phyloP scores from a whole-genome alignment of 2,113 vertebrate species.

The Gallinago jamesoni region DNA sequence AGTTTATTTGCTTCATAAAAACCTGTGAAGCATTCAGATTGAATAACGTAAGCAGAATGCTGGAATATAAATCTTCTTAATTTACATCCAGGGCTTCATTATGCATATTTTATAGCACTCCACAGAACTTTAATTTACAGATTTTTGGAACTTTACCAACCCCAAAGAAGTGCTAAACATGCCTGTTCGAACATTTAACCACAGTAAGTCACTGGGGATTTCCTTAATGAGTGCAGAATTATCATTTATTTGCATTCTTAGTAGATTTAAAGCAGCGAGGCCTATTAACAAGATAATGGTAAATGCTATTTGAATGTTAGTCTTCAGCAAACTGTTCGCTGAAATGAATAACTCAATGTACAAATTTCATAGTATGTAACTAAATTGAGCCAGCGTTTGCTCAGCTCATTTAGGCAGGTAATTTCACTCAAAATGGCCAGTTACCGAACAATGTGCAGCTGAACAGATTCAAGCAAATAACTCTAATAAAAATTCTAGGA shows the following conservation, averaged over 20 bases:
- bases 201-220: conserved; percentile 75
- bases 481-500: background rate
- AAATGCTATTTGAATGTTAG: conserved; percentile 70
- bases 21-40: conserved; percentile 77
- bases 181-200: conserved; percentile 78
- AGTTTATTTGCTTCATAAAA: conserved; percentile 81
- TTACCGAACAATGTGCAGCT: conserved; percentile 18
- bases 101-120: conserved; percentile 81
- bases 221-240: conserved; percentile 78
- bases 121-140: conserved; percentile 81
- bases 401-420: conserved; percentile 55
- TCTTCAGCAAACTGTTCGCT: conserved; percentile 69
- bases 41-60: conserved; percentile 78
- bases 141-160: conserved; percentile 79
- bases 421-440: conserved; percentile 40
- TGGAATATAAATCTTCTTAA: conserved; percentile 78
- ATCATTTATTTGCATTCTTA: conserved; percentile 84
- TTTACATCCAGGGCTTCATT: conserved; percentile 81
- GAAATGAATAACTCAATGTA: conserved; percentile 59
- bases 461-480: conserved; percentile 14
- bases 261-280: conserved; percentile 78
- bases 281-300: conserved; percentile 79
- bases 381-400: conserved; percentile 58
- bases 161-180: conserved; percentile 76
- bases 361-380: conserved; percentile 60